Evolutionary conservation across 2,888 invertebrate genomes (phyloP), one percentile per base, ranked within the genome.

Genomic region (Lumbricus terrestris): DNA sequence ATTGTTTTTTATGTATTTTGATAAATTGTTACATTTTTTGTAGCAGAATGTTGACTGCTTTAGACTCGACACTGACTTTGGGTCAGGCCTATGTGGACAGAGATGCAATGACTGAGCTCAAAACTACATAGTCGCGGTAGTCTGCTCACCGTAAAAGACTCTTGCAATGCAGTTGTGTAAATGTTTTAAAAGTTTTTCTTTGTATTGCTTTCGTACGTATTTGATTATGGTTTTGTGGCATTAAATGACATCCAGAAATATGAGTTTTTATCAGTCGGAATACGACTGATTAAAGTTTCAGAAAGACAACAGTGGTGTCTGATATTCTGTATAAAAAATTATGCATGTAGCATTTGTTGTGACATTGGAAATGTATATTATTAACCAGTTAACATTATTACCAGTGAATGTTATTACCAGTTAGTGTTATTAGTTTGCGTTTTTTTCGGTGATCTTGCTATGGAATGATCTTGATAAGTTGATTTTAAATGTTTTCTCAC

Each of bases 381-480:
- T 69, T 69, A 69, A n/a, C 69, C 69, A 69, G 69, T 69, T 69
- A 69, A 69, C n/a, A n/a, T 69, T 69, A 69, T 69, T 69, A 69
- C 69, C 69, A 69, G 69, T 69, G 69, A 69, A 69, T 69, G 29
- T 69, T 69, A 69, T 69, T 69, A n/a, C 69, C 69, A 69, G 69
- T 69, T 29, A 69, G n/a, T n/a, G 11, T 69, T 69, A n/a, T 69
- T 69, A n/a, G n/a, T 69, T 69, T 69, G 69, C 69, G 47, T 69
- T 69, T 69, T 54, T 23, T 69, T 69, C 8, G 69, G 29, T 69
- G 29, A n/a, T 69, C 69, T 69, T 69, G 69, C 8, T 69, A 69
- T 69, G 29, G n/a, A 69, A n/a, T 69, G 29, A 69, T 69, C 69
- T 69, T 69, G 29, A 69, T 69, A n/a, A 1, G n/a, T n/a, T n/a